A percentile compares a stretch with the other conserved stretches of the same genome.
Conservation (phyloP, 2,888 invertebrate species). For the Tholera decimalis region DNA sequence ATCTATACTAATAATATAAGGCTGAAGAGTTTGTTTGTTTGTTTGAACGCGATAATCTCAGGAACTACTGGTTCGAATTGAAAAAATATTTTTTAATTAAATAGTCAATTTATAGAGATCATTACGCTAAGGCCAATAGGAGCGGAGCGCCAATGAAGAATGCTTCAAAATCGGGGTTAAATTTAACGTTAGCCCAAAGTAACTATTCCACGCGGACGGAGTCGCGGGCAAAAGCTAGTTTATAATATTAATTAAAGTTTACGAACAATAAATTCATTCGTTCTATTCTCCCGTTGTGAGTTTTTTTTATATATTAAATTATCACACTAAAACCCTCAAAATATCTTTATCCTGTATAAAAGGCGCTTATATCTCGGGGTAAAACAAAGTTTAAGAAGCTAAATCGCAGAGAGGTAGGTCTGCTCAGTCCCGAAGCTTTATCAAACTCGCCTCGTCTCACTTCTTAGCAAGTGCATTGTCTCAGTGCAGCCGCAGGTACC, state of each 20-base stretch:
- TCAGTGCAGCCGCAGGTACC: constrained; percentile 32
- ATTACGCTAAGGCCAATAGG: no score
- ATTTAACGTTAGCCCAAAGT: no score
- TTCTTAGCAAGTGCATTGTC: constrained; percentile 56
- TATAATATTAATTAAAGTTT: constrained; percentile 10
- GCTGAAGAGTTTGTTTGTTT: no score
- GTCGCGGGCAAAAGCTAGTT: no score
- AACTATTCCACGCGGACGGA: no score
- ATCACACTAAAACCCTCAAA: background rate
- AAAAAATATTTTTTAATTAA: no score
- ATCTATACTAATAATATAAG: no score
- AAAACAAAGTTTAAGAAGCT: constrained; percentile 19
- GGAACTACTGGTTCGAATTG: no score
- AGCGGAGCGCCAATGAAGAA: no score
- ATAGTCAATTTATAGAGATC: no score
- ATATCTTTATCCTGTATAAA: background rate
- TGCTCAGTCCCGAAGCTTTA: constrained; percentile 10
- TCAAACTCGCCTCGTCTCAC: constrained; percentile 30
- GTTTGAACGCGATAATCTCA: no score
- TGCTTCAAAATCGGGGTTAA: no score
- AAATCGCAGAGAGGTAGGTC: background rate
- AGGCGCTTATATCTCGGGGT: background rate
- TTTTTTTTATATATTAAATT: background rate
- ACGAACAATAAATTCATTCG: background rate
- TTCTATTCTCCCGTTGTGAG: background rate